Evolutionary conservation across 1,140 invertebrate species (phyloP).

Genomic region (Dendroctonus ponderosae): DNA sequence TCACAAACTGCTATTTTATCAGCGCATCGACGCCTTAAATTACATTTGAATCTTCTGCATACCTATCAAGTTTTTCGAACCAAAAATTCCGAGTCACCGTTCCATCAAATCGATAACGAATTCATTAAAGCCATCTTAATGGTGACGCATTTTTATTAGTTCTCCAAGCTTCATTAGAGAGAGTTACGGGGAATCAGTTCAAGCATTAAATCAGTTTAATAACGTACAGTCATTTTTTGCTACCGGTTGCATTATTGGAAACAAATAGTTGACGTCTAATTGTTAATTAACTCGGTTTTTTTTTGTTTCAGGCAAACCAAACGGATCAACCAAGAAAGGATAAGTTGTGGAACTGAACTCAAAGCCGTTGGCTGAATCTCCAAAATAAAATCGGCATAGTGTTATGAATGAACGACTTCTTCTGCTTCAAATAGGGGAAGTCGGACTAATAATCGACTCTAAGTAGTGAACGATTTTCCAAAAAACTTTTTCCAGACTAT

Average conservation of each 20-base stretch:
- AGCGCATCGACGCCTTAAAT: no score
- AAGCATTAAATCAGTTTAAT: constrained; percentile 24
- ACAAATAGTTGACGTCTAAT: constrained; percentile 7
- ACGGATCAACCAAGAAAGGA: constrained; percentile 41
- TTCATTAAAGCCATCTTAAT: constrained; percentile 8
- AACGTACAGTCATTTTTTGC: constrained; percentile 14
- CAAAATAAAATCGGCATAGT: no score
- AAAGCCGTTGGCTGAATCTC: no score
- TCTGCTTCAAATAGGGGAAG: no score
- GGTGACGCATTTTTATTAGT: constrained; percentile 16
- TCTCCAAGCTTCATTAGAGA: constrained; percentile 4
- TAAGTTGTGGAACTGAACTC: constrained; percentile 7
- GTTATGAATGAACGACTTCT: no score
- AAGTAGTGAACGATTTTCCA: no score
- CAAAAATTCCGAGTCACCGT: constrained; percentile 9
- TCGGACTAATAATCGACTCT: no score
- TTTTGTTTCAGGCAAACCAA: constrained; percentile 43
- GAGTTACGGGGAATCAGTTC: constrained; percentile 14
- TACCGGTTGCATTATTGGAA: constrained; percentile 5
- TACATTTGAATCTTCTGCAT: no score
- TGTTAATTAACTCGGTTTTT: constrained; percentile 8
- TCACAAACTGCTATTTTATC: no score
- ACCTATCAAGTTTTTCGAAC: no score
- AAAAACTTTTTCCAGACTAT: no score
- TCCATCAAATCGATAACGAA: constrained; percentile 9